Evolutionary conservation across 2,888 invertebrate genomes (phyloP), one percentile per base, ranked within the genome.

Genomic region (Ophion ellenae): DNA sequence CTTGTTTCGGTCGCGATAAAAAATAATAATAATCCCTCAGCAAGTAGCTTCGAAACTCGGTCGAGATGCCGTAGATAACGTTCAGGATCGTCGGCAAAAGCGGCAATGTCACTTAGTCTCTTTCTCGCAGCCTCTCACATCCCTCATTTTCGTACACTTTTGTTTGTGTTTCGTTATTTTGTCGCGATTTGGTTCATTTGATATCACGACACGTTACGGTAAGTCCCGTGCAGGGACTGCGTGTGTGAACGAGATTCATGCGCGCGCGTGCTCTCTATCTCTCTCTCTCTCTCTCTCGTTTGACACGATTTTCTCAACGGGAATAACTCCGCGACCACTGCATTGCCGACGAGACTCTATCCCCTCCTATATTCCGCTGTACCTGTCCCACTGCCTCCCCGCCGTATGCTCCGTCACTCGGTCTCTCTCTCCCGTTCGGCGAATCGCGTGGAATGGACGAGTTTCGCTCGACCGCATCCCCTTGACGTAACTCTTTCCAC

Each of bases 311-410:
- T 81, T 83, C 74, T 74, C 67, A 53, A 36, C 59, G 67, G 67
- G 86, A 75, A 78, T 69, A 83, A 84, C 71, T 79, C 74, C 70
- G 82, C 84, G 87, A 86, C 86, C 87, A 88, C 88, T 88, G 88
- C 88, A 87, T 88, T 88, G 88, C 87, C 87, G 88, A 88, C 87
- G 76, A 67, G 75, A 36, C 70, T 80, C 84, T 64, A 67, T 47
- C 85, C 83, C 70, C 81, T 24, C 74, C 59, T 40, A 9, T 40
- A 40, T 76, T 47, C 32, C 32, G 47, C 53, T 32, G 17, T 71
- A 28, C 32, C 71, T 24, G 53, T 71, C 71, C 36, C 61, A 14
- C 40, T 24, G 6, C 61, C n/a, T 11, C 40, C 40, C 64, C 45
- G 47, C 14, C 66, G 6, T 36, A 4, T 32, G 20, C 61, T 61